Base-by-base conservation (phyloP, 2,797 vertebrate genomes). In the Pachyuromys duprasi region DNA sequence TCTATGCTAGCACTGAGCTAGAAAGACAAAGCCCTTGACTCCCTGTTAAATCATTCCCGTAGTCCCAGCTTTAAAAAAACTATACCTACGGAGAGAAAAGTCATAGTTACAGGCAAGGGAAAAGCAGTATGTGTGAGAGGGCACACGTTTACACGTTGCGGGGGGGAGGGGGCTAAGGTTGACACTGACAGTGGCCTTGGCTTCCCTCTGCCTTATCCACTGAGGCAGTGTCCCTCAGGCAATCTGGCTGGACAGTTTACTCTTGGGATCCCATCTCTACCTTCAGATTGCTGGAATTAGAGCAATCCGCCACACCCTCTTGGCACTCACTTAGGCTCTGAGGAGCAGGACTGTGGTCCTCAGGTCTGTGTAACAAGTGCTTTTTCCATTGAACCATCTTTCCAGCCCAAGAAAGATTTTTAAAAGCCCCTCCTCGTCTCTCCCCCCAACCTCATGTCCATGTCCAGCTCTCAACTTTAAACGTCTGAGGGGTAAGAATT, bases 11-110 rank as follows among this genome's bases (percentile, higher is more conserved):
- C 75, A 76, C 62, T 69, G 42, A 88, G 62, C 42, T 79, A 42
- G 36, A 82, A 90, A 90, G 87, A 36, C 69, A 87, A 89, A 36
- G 69, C 90, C 45, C 67, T 53, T 62, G 62, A 78, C 69, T 94
- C 93, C 62, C 88, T 83, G 90, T 94, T 91, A 90, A 95, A 72
- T 75, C 75, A 88, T 60, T 49, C 72, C 62, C 53, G 22, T n/a
- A 91, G 13, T 24, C 9, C 53, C 39, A 76, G 49, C 49, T 86
- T 86, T 15, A 57, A 2, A 24, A 90, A 86, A 55, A 63, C n/a
- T 76, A 90, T 2, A 8, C 24, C 82, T 87, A 78, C 53, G 70
- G 36, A 90, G 39, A 88, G 69, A 39, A 83, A 67, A 76, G 12
- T 53, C 31, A 11, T 67, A 83, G 80, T 89, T 86, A 88, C 89